Evolutionary conservation across 2,797 vertebrate species (phyloP).

Genomic region (Dipus sagitta): DNA sequence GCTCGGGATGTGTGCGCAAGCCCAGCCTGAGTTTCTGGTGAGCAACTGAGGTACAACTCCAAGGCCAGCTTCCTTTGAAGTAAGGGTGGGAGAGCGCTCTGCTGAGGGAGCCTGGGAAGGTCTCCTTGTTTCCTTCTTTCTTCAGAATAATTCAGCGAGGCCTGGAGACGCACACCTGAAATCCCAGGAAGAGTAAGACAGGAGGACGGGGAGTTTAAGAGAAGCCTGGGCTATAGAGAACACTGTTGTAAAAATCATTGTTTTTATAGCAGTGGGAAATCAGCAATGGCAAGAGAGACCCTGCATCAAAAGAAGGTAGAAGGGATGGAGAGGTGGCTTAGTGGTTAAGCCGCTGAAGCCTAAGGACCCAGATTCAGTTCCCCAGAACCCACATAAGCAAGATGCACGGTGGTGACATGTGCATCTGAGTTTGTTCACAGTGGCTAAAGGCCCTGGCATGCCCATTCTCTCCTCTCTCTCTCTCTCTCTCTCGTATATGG

Average conservation of each 20-base stretch:
- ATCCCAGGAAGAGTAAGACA: neutral
- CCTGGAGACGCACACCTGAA: neutral
- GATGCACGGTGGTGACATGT: no score
- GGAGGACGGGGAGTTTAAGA: no score
- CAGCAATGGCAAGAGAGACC: no score
- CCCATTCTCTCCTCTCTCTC: no score
- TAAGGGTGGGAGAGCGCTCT: neutral
- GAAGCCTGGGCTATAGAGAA: neutral
- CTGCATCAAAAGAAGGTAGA: no score
- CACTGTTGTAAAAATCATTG: neutral
- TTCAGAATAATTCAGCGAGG: neutral
- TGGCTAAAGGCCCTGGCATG: no score
- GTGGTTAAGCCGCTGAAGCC: no score
- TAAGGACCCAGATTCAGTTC: no score
- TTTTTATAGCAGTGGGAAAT: no score
- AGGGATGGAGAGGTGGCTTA: no score
- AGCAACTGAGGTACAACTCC: neutral
- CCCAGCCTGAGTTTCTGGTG: neutral
- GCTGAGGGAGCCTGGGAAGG: neutral
- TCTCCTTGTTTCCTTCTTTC: neutral
- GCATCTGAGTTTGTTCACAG: no score
- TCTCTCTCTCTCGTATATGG: neutral
- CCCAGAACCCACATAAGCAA: no score
- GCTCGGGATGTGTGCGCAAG: neutral
- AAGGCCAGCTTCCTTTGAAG: neutral